phyloP scores from a whole-genome alignment of 2,888 invertebrate species.

The Tortrix viridana region DNA sequence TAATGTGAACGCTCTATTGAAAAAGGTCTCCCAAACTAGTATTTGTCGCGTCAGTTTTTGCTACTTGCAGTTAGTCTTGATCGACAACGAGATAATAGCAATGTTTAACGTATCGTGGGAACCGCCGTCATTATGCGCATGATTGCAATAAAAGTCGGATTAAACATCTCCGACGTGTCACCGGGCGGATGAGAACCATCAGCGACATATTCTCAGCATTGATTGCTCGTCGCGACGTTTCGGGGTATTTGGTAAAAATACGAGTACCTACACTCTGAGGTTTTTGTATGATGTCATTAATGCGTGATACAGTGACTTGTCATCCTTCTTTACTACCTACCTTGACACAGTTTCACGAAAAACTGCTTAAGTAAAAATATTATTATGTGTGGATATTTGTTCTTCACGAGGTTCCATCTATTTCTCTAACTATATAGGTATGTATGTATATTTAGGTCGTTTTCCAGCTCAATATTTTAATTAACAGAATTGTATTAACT shows the following conservation, averaged over 20 bases:
- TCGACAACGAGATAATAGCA: slow-evolving; percentile 34
- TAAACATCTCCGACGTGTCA: slow-evolving; percentile 21
- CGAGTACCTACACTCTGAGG: neutral
- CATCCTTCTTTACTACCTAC: slow-evolving; percentile 24
- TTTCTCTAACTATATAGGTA: too few relatives aligned
- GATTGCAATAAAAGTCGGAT: slow-evolving; percentile 26
- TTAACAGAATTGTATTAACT: too few relatives aligned
- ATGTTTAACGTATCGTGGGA: slow-evolving; percentile 34
- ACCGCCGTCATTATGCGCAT: slow-evolving; percentile 32
- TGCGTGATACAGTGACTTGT: slow-evolving; percentile 20
- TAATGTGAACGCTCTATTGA: slow-evolving; percentile 20
- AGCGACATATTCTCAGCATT: neutral
- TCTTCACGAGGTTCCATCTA: too few relatives aligned
- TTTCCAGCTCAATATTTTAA: too few relatives aligned
- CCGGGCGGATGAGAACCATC: neutral
- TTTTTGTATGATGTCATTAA: slow-evolving; percentile 24
- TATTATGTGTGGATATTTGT: too few relatives aligned
- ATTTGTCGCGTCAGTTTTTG: slow-evolving; percentile 33
- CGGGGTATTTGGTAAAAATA: slow-evolving; percentile 25
- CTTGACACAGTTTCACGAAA: slow-evolving; percentile 30
- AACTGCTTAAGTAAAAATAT: neutral
- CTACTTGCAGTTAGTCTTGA: slow-evolving; percentile 28
- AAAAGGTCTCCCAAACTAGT: slow-evolving; percentile 33
- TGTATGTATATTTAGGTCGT: too few relatives aligned
- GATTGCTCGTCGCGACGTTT: slow-evolving; percentile 1